These are phyloP conservation scores for Heliocidaris tuberculata DNA, from an alignment of 35 echinoderm and acorn worm species.

Conservation along the genomic window DNA sequence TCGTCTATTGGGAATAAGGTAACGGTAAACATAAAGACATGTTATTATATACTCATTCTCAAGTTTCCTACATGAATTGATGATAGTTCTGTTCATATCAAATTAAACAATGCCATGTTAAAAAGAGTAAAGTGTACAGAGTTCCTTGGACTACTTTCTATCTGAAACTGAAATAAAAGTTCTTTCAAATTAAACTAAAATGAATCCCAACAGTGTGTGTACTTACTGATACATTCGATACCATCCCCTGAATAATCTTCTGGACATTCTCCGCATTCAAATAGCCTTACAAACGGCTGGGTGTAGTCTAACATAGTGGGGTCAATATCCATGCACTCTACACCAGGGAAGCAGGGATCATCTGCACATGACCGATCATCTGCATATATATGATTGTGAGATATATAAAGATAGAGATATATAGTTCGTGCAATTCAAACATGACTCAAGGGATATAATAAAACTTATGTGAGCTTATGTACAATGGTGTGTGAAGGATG, in stretches of 20 bases:
- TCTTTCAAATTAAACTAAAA: too few species aligned
- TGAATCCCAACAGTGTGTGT: not conserved
- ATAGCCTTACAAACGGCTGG: constrained; percentile 43
- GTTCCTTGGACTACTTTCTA: too few species aligned
- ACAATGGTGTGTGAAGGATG: not conserved
- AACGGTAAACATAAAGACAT: too few species aligned
- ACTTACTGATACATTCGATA: constrained; percentile 57
- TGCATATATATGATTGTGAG: not conserved
- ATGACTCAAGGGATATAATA: not conserved
- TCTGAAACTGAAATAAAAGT: too few species aligned
- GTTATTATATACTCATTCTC: too few species aligned
- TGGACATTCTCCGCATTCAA: constrained; percentile 66
- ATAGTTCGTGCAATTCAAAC: not conserved
- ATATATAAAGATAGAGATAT: not conserved
- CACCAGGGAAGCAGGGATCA: constrained; percentile 49
- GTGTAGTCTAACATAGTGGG: constrained; percentile 45
- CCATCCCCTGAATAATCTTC: constrained; percentile 64
- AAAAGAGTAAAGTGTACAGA: too few species aligned
- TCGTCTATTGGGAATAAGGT: too few species aligned
- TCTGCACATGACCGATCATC: constrained; percentile 50
- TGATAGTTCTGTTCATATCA: too few species aligned
- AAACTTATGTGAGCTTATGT: not conserved
- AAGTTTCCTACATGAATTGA: too few species aligned
- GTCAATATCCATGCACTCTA: constrained; percentile 61
- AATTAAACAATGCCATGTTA: too few species aligned